Evolutionary conservation across 2,797 vertebrate genomes (phyloP).

Genomic region (Rhinella marina): DNA sequence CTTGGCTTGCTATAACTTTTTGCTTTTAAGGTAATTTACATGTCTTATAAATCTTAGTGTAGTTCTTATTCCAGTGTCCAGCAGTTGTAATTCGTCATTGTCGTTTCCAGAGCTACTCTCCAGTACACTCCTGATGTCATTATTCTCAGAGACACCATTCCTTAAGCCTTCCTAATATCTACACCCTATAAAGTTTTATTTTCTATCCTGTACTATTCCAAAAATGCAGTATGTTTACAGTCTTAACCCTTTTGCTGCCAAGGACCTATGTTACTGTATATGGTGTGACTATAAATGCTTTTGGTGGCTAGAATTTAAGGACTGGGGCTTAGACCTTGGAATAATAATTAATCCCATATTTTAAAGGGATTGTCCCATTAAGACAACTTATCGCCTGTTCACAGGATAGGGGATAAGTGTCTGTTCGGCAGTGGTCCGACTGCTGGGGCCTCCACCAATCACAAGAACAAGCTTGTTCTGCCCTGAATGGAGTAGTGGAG

Average conservation of each 20-base stretch:
- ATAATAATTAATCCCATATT: no score
- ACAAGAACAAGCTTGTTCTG: no score
- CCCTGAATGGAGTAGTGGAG: no score
- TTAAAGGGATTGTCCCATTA: no score
- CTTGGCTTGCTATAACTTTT: slow-evolving; percentile 7
- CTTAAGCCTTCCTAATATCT: background rate
- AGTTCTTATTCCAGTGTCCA: background rate
- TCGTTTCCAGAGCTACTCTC: background rate
- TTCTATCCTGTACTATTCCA: background rate
- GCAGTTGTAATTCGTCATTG: background rate
- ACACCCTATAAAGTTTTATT: background rate
- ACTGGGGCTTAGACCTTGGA: no score
- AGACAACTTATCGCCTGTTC: no score
- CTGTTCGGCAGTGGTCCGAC: no score
- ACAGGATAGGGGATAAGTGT: no score
- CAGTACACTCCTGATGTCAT: background rate
- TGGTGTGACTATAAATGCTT: background rate
- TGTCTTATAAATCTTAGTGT: background rate
- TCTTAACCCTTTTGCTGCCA: background rate
- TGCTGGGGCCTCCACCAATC: no score
- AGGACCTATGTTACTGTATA: background rate
- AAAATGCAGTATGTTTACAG: background rate
- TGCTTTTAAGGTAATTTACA: background rate
- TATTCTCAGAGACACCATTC: background rate
- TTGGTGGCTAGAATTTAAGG: no score